Conservation (phyloP, 2,113 vertebrate species). For the Alaudala cheleensis region DNA sequence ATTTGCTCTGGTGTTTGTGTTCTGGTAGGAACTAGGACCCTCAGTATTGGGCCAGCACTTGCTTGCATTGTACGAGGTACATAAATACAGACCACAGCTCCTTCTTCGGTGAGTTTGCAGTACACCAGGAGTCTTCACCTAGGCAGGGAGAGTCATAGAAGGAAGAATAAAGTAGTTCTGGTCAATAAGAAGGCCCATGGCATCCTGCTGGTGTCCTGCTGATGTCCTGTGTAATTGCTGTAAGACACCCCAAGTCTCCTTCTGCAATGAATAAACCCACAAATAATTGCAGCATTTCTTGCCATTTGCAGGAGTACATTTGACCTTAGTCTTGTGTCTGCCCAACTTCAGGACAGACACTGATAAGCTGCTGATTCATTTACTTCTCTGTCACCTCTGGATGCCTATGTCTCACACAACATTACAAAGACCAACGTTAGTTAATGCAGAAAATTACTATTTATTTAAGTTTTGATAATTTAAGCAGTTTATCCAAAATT, state of each 20-base stretch:
- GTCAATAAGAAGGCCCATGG: background rate
- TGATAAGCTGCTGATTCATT: background rate
- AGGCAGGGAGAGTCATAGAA: background rate
- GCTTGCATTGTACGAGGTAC: rapidly evolving
- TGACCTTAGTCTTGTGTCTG: background rate
- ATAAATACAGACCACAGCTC: background rate
- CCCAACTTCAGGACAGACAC: background rate
- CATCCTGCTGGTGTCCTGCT: background rate
- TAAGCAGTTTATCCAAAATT: background rate
- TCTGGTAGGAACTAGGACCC: background rate
- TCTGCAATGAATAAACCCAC: background rate
- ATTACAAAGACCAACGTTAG: background rate
- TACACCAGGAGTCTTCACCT: background rate
- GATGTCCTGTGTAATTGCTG: background rate
- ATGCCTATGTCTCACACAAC: background rate
- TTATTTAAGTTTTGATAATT: background rate
- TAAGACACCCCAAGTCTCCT: background rate
- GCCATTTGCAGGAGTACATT: background rate
- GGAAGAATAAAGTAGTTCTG: background rate
- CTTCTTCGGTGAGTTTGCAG: background rate
- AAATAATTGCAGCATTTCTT: background rate
- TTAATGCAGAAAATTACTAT: background rate
- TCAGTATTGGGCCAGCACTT: background rate
- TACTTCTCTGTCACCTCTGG: background rate
- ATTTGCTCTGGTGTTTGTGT: background rate